phyloP scores from a whole-genome alignment of 2,797 vertebrate genomes.

The Eospalax fontanierii region DNA sequence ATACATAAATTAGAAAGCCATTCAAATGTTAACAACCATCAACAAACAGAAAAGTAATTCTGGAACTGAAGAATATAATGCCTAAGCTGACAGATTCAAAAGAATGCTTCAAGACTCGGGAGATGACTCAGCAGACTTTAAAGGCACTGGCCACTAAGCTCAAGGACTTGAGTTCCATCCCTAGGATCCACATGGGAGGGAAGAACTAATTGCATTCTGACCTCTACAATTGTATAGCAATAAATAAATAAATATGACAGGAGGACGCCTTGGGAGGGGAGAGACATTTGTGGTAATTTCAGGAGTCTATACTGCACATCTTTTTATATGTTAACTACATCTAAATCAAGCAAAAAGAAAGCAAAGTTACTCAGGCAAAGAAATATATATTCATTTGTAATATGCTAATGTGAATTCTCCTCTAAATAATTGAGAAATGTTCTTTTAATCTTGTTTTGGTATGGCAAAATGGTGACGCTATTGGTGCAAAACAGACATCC shows the following conservation, averaged over 20 bases:
- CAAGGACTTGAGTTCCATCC: no score
- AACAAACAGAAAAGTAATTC: no score
- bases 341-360: neutral
- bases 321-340: neutral
- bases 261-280: neutral
- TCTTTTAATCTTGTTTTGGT: neutral
- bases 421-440: neutral
- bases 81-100: no score
- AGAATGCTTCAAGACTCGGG: no score
- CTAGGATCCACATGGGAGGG: no score
- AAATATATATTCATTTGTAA: neutral
- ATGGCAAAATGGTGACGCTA: neutral
- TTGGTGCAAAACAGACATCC: neutral
- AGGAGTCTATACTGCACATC: neutral
- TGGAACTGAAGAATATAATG: no score
- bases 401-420: neutral
- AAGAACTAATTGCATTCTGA: no score
- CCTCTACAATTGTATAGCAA: neutral
- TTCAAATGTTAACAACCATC: no score
- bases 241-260: neutral
- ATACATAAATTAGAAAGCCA: no score
- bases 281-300: neutral
- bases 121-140: no score
- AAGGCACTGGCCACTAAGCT: no score
- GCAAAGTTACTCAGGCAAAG: neutral